Base-by-base conservation (phyloP, 2,797 vertebrate genomes). In the Poeciliopsis paucimaculata region DNA sequence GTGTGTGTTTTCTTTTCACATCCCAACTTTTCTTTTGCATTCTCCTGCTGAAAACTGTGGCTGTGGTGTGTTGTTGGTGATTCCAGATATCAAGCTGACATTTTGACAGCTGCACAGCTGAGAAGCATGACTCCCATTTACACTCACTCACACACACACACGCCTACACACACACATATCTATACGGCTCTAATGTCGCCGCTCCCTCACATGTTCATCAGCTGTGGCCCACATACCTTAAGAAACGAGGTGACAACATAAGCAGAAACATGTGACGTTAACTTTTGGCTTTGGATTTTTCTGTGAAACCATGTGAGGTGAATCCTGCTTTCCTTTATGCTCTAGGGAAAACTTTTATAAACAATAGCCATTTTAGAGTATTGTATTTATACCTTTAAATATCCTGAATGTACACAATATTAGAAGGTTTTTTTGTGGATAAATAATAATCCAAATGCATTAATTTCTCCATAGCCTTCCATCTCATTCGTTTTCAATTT, bases 41-140 rank as follows among this genome's bases (percentile, higher is more conserved):
- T 51, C 49, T 23, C 7, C 13, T 71, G 26, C 26, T 71, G 68
- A 71, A 71, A 45, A 43, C 41, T 45, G 41, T 0, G 5, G 68
- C 41, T 45, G 12, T 45, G 68, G 68, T 15, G 23, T 6, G 12
- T 45, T 28, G 41, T 28, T 45, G 41, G 12, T 45, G 68, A n/a
- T 43, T 71, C 45, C 13, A 68, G 43, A 43, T 68, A 68, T 43
- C 66, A 71, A 45, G 68, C 41, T 71, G 68, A 71, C 68, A 71
- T 71, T 45, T 71, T 71, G 68, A 71, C 68, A 71, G 68, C 66
- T 70, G 66, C 23, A n/a, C 20, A 43, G 39, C 68, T 28, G 68
- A 71, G 68, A 71, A 41, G 6, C 68, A 71, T 71, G 41, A 28
- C 68, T 45, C 68, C 41, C 39, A 71, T n/a, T 71, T 45, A 71